Evolutionary conservation across 2,797 vertebrate genomes (phyloP).

Genomic region (Gambelia wislizenii): DNA sequence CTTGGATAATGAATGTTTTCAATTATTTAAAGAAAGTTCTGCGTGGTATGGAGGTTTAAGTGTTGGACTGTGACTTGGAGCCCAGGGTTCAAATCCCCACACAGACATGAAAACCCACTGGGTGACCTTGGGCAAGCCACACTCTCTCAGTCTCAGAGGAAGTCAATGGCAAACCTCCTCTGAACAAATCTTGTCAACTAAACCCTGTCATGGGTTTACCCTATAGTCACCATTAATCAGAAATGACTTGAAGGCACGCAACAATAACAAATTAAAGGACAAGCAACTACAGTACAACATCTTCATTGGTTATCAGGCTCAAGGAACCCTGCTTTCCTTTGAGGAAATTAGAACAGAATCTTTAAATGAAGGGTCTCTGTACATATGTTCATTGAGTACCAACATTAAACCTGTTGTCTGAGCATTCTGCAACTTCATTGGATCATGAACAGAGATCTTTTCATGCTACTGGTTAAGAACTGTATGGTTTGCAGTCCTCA

Average conservation of each 20-base stretch:
- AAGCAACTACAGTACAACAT: background rate
- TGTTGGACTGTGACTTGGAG: no score
- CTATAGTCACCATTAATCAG: no score
- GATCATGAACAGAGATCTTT: accelerated
- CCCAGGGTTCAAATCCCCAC: no score
- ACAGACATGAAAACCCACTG: no score
- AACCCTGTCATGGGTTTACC: no score
- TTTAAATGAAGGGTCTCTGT: background rate
- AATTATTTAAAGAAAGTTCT: background rate
- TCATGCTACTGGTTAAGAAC: conserved; percentile 9
- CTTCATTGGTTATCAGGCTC: background rate
- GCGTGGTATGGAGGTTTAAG: no score
- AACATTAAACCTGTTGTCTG: background rate
- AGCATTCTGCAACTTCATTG: accelerated
- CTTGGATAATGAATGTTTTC: background rate
- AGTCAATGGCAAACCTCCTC: no score
- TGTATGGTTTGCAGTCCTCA: background rate
- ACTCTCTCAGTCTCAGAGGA: no score
- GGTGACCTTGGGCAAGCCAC: no score
- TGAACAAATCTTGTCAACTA: no score
- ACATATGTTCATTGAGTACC: background rate
- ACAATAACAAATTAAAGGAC: no score
- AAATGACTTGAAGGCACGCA: no score
- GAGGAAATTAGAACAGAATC: background rate
- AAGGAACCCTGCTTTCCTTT: background rate